Conservation (phyloP, 2,888 invertebrate genomes). For the Elmis aenea region DNA sequence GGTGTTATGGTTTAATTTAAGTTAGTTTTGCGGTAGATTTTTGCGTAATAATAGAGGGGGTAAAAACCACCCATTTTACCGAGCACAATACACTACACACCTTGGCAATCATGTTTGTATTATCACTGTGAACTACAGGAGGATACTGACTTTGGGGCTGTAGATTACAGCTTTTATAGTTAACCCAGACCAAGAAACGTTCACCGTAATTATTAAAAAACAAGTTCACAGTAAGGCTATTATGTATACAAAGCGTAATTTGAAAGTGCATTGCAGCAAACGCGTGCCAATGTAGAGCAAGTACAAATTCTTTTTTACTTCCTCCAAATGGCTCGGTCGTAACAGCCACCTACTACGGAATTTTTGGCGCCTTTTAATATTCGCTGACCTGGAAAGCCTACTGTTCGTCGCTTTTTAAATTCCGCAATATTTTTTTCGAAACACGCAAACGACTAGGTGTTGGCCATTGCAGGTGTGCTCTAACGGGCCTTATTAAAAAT, state of each 20-base stretch:
- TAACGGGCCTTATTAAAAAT: no score
- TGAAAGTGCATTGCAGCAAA: slow-evolving; percentile 36
- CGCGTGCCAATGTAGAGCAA: slow-evolving; percentile 32
- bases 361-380: slow-evolving; percentile 29
- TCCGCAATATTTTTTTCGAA: neutral
- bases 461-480: no score
- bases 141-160: slow-evolving; percentile 25
- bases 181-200: slow-evolving; percentile 32
- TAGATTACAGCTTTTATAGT: slow-evolving; percentile 32
- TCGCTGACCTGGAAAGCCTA: slow-evolving; percentile 22
- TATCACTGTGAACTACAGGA: slow-evolving; percentile 29
- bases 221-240: slow-evolving; percentile 27
- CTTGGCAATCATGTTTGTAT: slow-evolving; percentile 33
- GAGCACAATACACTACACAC: slow-evolving; percentile 24
- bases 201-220: slow-evolving; percentile 34
- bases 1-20: no score
- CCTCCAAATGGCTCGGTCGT: slow-evolving; percentile 20
- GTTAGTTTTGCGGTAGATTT: no score
- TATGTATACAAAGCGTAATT: slow-evolving; percentile 35
- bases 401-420: neutral
- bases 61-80: no score
- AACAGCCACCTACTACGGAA: slow-evolving; percentile 18
- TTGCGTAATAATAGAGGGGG: no score
- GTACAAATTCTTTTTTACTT: slow-evolving; percentile 24
- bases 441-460: no score